Evolutionary conservation across 2,113 vertebrate species (phyloP).

Genomic region (Oriolus oriolus): DNA sequence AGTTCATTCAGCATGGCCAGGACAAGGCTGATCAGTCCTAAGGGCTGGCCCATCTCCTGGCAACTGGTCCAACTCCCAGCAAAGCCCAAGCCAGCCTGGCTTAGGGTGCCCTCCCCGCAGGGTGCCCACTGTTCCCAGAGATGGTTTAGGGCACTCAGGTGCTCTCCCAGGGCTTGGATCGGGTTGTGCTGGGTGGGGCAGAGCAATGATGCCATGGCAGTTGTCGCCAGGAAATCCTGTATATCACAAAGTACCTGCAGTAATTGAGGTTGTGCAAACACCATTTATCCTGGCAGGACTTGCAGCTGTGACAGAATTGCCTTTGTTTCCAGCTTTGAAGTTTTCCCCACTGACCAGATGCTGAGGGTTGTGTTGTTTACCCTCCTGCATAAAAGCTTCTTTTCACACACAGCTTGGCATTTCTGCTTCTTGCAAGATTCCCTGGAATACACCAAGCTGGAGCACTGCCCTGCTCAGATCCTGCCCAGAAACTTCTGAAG

Average conservation of each 20-base stretch:
- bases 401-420: not conserved
- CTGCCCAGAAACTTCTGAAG: not conserved
- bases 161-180: not conserved
- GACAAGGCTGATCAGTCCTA: not conserved
- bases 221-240: not conserved
- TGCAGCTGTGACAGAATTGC: not conserved
- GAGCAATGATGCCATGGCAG: accelerated
- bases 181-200: not conserved
- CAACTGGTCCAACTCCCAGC: not conserved
- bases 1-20: not conserved
- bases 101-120: accelerated
- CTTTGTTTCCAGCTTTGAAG: constrained; percentile 29
- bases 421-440: not conserved
- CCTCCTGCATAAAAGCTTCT: not conserved
- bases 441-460: not conserved
- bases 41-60: not conserved
- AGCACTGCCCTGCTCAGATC: not conserved
- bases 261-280: not conserved
- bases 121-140: not conserved
- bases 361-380: not conserved
- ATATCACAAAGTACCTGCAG: not conserved
- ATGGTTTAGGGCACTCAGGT: not conserved
- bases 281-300: not conserved
- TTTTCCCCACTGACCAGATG: constrained; percentile 15
- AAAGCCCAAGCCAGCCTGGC: not conserved